Percentiles rank a stretch among this genome's conserved stretches.
Evolutionary conservation across 53 echinoderm and acorn worm genomes (phyloP).

Genomic region (Luidia sarsii): DNA sequence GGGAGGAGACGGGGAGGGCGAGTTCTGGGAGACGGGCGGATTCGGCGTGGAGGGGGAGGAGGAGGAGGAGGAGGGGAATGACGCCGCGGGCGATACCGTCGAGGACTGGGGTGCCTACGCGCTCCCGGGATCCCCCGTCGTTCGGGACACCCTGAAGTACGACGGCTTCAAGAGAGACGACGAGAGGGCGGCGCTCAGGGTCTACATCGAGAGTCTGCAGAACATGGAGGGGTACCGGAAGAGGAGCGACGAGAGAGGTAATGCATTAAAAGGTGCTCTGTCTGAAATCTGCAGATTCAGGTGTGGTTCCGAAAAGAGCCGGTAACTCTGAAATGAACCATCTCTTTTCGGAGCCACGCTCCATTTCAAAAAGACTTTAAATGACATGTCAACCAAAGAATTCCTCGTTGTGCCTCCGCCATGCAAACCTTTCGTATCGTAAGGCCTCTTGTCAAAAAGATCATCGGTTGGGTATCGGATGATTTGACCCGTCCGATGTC

Average conservation of each 20-base stretch:
- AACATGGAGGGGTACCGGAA: slow-evolving; percentile 49
- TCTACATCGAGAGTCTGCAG: slow-evolving; percentile 47
- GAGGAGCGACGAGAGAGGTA: slow-evolving; percentile 31
- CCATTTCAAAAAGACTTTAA: background rate
- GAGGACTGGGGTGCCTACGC: slow-evolving; percentile 23
- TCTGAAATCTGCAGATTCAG: background rate
- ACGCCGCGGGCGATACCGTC: background rate
- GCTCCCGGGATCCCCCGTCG: slow-evolving; percentile 25
- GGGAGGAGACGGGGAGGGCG: background rate
- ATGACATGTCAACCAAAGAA: too few species aligned
- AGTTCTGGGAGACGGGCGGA: slow-evolving; percentile 6
- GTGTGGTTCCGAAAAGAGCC: too few species aligned
- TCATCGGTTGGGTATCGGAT: too few species aligned
- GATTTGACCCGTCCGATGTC: too few species aligned
- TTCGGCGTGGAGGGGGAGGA: slow-evolving; percentile 16
- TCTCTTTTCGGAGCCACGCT: background rate
- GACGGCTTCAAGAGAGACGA: slow-evolving; percentile 53
- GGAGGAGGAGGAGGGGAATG: background rate
- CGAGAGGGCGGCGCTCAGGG: slow-evolving; percentile 36
- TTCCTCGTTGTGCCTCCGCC: too few species aligned
- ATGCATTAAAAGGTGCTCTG: too few species aligned
- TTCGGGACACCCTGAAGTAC: slow-evolving; percentile 18
- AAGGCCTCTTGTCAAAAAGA: too few species aligned
- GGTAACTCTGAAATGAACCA: background rate
- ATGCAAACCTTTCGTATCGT: too few species aligned